Percentiles rank a stretch among this genome's conserved stretches.
phyloP scores from a whole-genome alignment of 2,888 invertebrate genomes.

The Reticulitermes lucifugus region DNA sequence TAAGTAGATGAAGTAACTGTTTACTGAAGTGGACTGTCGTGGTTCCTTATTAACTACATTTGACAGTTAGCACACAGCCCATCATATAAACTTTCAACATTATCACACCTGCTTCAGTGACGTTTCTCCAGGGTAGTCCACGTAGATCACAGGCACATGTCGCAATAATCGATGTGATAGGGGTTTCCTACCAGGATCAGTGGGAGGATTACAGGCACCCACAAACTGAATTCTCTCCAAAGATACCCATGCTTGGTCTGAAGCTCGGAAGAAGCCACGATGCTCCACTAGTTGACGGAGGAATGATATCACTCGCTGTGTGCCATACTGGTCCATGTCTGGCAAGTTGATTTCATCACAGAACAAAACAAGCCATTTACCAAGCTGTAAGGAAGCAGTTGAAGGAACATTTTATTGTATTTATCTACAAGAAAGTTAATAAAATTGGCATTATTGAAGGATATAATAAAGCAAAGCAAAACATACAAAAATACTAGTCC shows the following conservation, averaged over 20 bases:
- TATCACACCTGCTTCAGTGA: conserved; percentile 85
- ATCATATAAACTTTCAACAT: neutral
- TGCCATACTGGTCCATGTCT: conserved; percentile 98
- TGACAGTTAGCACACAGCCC: neutral
- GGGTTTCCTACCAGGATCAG: conserved; percentile 98
- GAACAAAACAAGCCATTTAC: conserved; percentile 98
- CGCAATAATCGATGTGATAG: conserved; percentile 89
- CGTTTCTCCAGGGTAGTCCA: conserved; percentile 98
- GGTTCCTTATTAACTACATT: neutral
- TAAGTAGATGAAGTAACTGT: too few species aligned
- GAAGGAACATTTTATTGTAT: too few species aligned
- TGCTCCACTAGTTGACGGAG: conserved; percentile 97
- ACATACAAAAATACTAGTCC: too few species aligned
- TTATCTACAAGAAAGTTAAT: too few species aligned
- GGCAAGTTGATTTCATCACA: conserved; percentile 99
- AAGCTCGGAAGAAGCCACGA: conserved; percentile 89
- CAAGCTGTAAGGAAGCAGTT: conserved; percentile 70
- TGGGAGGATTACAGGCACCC: conserved; percentile 99
- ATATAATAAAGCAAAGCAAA: too few species aligned
- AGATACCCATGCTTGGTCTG: conserved; percentile 96
- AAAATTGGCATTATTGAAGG: too few species aligned
- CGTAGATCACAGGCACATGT: conserved; percentile 98
- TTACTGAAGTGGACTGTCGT: too few species aligned
- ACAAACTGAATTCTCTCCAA: conserved; percentile 99
- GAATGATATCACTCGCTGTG: conserved; percentile 99